A percentile compares a stretch with the other conserved stretches of the same genome.
Conservation (phyloP, 1,140 invertebrate species). For the Harlomillsia oculata region DNA sequence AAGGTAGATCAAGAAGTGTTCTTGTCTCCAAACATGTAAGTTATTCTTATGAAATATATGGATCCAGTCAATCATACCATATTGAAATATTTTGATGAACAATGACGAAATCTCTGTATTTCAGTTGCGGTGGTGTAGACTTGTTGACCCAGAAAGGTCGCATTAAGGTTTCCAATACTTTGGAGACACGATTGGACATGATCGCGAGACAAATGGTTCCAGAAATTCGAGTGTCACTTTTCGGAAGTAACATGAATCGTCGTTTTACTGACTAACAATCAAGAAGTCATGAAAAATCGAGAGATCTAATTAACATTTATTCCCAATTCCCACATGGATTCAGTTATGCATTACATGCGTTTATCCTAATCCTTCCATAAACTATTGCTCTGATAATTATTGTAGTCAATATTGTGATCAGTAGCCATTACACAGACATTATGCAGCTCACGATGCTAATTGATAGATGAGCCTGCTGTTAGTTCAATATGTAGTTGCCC, state of each 20-base stretch:
- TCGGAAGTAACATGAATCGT: constrained; percentile 89
- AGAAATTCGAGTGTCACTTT: constrained; percentile 82
- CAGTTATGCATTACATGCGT: neutral
- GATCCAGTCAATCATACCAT: too few species aligned
- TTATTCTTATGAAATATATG: neutral
- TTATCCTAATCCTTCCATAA: neutral
- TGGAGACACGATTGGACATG: constrained; percentile 87
- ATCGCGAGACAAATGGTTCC: constrained; percentile 89
- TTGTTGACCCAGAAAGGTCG: constrained; percentile 69
- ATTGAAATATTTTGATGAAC: too few species aligned
- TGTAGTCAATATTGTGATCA: neutral
- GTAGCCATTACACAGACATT: neutral
- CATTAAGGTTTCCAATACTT: constrained; percentile 84
- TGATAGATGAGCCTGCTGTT: too few species aligned
- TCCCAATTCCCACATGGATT: too few species aligned
- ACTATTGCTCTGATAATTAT: neutral
- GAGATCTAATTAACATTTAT: too few species aligned
- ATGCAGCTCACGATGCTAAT: neutral
- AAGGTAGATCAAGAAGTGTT: constrained; percentile 64
- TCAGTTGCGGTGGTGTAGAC: constrained; percentile 81
- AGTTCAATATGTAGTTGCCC: too few species aligned
- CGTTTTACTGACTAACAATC: constrained; percentile 85
- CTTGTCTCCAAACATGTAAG: constrained; percentile 60
- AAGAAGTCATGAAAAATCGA: too few species aligned
- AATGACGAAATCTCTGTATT: too few species aligned